phyloP scores from a whole-genome alignment of 2,113 vertebrate genomes.

The Asarcornis scutulata region DNA sequence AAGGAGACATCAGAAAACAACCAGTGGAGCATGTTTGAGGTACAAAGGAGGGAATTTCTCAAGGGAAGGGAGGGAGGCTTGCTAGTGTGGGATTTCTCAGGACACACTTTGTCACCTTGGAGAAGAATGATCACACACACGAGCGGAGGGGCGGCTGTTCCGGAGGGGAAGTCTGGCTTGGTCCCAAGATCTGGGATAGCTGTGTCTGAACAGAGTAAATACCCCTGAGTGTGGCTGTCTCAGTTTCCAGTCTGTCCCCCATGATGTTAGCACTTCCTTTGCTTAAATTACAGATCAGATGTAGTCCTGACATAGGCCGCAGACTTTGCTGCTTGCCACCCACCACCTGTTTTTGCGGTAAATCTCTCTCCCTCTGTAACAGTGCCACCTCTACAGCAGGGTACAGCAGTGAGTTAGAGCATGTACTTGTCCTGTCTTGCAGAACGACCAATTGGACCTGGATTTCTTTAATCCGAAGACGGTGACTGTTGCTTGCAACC shows the following conservation, averaged over 20 bases:
- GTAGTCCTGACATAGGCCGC: conserved; percentile 28
- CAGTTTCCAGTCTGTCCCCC: not conserved
- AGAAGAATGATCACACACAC: not conserved
- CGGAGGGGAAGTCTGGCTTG: not conserved
- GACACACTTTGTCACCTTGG: not conserved
- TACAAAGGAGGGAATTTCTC: conserved; percentile 30
- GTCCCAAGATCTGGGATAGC: not conserved
- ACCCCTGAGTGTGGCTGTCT: not conserved
- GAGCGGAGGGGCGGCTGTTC: not conserved
- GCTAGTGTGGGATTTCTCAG: not conserved
- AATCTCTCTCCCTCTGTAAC: conserved; percentile 11
- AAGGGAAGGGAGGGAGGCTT: not conserved
- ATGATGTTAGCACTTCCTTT: conserved; percentile 26
- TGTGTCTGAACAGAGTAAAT: not conserved
- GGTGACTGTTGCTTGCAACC: conserved; percentile 46
- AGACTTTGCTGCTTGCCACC: conserved; percentile 29
- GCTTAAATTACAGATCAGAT: conserved; percentile 43
- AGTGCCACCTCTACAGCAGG: not conserved
- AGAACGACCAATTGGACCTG: conserved; percentile 77
- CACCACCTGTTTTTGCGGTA: not conserved
- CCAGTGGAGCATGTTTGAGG: conserved; percentile 81
- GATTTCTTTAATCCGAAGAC: conserved; percentile 77
- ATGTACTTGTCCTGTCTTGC: conserved; percentile 1
- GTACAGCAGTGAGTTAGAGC: not conserved
- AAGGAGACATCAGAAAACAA: conserved; percentile 74